These are phyloP conservation scores for Augochlorella aurata DNA, from an alignment of 2,888 invertebrate species.

Conservation along the genomic window DNA sequence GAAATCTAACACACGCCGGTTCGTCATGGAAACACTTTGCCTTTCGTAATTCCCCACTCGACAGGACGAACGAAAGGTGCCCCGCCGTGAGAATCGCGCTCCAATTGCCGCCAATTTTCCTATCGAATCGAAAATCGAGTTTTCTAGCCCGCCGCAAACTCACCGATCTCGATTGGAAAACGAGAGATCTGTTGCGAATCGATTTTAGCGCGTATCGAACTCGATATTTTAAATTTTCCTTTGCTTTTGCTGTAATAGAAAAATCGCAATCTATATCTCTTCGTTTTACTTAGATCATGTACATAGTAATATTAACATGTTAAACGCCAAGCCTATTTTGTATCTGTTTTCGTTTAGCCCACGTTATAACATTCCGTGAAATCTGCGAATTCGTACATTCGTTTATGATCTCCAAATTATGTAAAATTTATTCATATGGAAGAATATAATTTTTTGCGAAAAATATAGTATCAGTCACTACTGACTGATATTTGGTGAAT, in stretches of 20 bases:
- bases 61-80: background rate
- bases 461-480: too few relatives aligned
- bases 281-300: too few relatives aligned
- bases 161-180: background rate
- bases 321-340: too few relatives aligned
- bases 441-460: too few relatives aligned
- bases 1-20: slow-evolving; percentile 26
- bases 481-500: too few relatives aligned
- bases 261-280: too few relatives aligned
- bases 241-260: background rate
- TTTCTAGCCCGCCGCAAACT: background rate
- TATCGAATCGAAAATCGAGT: background rate
- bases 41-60: slow-evolving; percentile 24
- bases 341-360: too few relatives aligned
- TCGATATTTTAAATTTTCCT: background rate
- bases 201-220: background rate
- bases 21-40: slow-evolving; percentile 21
- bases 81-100: background rate
- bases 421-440: too few relatives aligned
- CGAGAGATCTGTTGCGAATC: background rate
- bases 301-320: too few relatives aligned
- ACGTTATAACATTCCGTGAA: too few relatives aligned
- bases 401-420: too few relatives aligned
- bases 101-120: slow-evolving; percentile 7
- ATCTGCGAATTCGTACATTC: too few relatives aligned